phyloP scores from a whole-genome alignment of 2,113 vertebrate genomes.

The Anas platyrhynchos region DNA sequence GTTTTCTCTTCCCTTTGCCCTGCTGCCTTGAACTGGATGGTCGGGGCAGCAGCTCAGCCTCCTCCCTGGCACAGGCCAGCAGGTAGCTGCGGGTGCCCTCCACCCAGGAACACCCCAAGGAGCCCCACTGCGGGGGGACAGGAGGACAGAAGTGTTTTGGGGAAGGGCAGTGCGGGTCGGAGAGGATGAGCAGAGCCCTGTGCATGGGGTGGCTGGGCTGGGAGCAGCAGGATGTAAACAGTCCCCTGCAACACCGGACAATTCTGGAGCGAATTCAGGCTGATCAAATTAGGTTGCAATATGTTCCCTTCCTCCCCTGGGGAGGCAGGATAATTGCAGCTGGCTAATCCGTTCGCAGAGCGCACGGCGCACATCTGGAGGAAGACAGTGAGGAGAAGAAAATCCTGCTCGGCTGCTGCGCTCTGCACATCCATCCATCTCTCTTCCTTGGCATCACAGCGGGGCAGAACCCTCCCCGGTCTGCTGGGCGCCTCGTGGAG shows the following conservation, averaged over 20 bases:
- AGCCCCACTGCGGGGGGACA: neutral
- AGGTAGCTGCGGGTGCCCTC: neutral
- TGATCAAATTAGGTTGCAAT: conserved; percentile 52
- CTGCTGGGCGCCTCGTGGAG: neutral
- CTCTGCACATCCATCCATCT: neutral
- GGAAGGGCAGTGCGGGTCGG: neutral
- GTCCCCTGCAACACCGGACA: neutral
- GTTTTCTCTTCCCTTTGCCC: neutral
- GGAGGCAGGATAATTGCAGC: conserved; percentile 16
- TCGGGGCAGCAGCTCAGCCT: neutral
- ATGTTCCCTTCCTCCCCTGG: conserved; percentile 4
- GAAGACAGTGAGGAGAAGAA: conserved; percentile 3
- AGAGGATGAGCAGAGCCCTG: neutral
- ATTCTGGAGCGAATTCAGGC: conserved; percentile 28
- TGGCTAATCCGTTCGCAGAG: neutral
- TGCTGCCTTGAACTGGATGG: fast-evolving
- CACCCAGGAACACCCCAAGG: neutral
- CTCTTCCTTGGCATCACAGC: neutral
- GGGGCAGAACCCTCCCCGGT: neutral
- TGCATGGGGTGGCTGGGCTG: fast-evolving
- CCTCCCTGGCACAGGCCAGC: neutral
- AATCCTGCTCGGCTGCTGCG: neutral
- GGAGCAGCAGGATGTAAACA: neutral
- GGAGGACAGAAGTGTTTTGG: neutral
- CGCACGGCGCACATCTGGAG: neutral